Base-by-base conservation (phyloP, 2,113 vertebrate genomes). In the Syngnathus typhle region DNA sequence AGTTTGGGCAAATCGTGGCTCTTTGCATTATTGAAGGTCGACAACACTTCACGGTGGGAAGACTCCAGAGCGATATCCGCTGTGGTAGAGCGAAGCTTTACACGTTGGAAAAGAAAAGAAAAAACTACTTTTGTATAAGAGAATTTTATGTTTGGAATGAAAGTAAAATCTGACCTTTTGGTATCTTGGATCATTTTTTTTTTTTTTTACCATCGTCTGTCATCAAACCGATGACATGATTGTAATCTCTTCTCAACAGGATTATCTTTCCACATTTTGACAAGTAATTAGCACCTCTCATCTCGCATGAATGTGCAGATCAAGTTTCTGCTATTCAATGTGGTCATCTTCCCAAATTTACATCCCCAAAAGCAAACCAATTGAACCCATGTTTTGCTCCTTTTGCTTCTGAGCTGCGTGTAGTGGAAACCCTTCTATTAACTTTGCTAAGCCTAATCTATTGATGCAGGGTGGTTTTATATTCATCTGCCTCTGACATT, bases 401-500 rank as follows among this genome's bases (percentile, higher is more conserved):
- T 21, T 68, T 46, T 47, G 18, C 52, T 51, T 47, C 21, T 71
- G 68, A 72, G 80, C 76, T 54, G 63, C 44, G 65, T 69, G 58
- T n/a, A 62, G 58, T 68, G 62, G 58, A 41, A 67, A 80, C 62
- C 44, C 64, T 60, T 63, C 69, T 82, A 87, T 82, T 71, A 81
- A 76, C 66, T 80, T 71, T 70, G 59, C 67, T 72, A 65, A 75
- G 74, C 77, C 70, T 87, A 84, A 88, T 85, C 80, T 84, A 79
- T 76, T 79, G 87, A 87, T 85, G 78, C 81, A 70, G 73, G 85
- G 83, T 71, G 80, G 68, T 79, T 88, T 85, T 89, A 79, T 74
- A 87, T 86, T 88, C 79, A 88, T 88, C 79, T 74, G 63, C 65
- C 84, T 80, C 79, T 77, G 75, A 79, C 77, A 85, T 86, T 85